Conservation (phyloP, 2,888 invertebrate species). For the Flexamia atlantica region DNA sequence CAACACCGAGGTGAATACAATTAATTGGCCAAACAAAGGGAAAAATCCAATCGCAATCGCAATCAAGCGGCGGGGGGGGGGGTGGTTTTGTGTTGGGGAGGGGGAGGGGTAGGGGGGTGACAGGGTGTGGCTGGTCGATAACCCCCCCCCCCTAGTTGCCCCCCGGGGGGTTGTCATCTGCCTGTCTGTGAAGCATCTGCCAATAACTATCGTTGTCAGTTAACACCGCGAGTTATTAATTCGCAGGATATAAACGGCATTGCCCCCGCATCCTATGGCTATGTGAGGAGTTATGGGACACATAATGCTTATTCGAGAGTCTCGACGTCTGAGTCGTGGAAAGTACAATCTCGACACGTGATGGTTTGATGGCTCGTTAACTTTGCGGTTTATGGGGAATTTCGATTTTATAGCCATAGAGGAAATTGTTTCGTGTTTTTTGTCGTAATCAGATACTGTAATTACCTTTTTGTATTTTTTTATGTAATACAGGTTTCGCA, state of each 20-base stretch:
- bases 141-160: conserved; percentile 31
- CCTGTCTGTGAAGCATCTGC: conserved; percentile 41
- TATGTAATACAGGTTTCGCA: too few relatives aligned
- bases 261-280: not conserved
- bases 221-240: conserved; percentile 18
- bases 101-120: not conserved
- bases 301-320: not conserved
- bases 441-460: too few relatives aligned
- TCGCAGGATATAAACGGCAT: not conserved
- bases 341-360: too few relatives aligned
- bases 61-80: conserved; percentile 31
- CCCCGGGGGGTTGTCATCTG: not conserved
- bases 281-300: not conserved
- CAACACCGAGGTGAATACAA: conserved; percentile 15
- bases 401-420: too few relatives aligned
- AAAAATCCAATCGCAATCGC: conserved; percentile 56
- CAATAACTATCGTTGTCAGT: conserved; percentile 9
- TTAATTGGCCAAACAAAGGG: conserved; percentile 58
- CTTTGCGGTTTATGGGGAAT: too few relatives aligned
- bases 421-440: too few relatives aligned
- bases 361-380: too few relatives aligned
- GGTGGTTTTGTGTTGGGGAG: not conserved
- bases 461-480: too few relatives aligned
- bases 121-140: conserved; percentile 58
- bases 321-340: not conserved